Base-by-base conservation (phyloP, 2,113 vertebrate species). In the Hyla sarda region DNA sequence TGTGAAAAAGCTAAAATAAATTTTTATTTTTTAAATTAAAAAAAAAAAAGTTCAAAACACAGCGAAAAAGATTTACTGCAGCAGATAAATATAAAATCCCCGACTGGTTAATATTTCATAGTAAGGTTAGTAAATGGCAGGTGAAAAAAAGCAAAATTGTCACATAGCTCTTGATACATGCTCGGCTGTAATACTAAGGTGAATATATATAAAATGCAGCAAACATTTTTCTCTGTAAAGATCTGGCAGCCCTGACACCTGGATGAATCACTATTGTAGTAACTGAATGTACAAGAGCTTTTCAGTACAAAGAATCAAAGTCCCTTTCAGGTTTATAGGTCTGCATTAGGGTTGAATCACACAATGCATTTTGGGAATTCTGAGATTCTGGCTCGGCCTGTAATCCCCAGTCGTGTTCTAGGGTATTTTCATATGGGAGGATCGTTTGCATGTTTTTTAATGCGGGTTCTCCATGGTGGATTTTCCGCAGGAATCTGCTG, bases 181-280 rank as follows among this genome's bases (percentile, higher is more conserved):
- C 41, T 65, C 23, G 41, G 60, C 56, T 45, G 34, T 45, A 45
- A 62, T n/a, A 30, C 56, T 28, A 7, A 25, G 41, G 79, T 82
- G 79, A 62, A 65, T 48, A 82, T 48, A 65, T 82, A 65, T 14
- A 82, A 82, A 82, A 82, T 3, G 21, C 76, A 34, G 52, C 30
- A 14, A 2, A 5, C 30, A 79, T 79, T 79, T 37, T 58, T 79
- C 76, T 79, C 30, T 11, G 52, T 37, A 58, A 79, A 37, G 76
- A 56, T 79, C 21, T 79, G 76, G 30, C 76, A 58, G 76, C 50
- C 21, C 11, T 79, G 76, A 58, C 52, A 37, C 10, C 28, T 41
- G 52, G 30, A 79, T 79, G 76, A 79, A 79, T 79, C 76, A 79
- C 50, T 21, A 76, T 76, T 48, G 47, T 21, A 34, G 48, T 16